Base-by-base conservation (phyloP, 2,888 invertebrate genomes). In the Trypoxylon attenuatum region DNA sequence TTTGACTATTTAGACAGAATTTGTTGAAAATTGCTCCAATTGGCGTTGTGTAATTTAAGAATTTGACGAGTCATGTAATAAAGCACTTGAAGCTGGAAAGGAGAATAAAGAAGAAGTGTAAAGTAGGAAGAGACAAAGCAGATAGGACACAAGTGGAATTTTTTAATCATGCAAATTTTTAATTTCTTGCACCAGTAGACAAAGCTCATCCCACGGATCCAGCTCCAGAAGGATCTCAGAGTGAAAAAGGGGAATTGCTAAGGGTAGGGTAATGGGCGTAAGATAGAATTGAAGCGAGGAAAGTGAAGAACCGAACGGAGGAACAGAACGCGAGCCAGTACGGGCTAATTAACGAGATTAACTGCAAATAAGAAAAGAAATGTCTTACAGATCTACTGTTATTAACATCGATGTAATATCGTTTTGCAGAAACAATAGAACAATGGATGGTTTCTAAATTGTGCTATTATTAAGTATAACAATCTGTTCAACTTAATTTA, bases 341-440 rank as follows among this genome's bases (percentile, higher is more conserved):
- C 41, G 50, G 59, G 42, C 22, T 43, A 49, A 23, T 25, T 47
- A 33, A 25, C 42, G 42, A 60, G 60, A 64, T 64, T 64, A 54
- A 16, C 16, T 51, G 54, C 45, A 59, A 63, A 43, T 21, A 23
- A n/a, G n/a, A n/a, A n/a, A n/a, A n/a, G n/a, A n/a, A n/a, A n/a
- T n/a, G n/a, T n/a, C n/a, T n/a, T n/a, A n/a, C n/a, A n/a, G n/a
- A n/a, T n/a, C n/a, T n/a, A n/a, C n/a, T n/a, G n/a, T n/a, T n/a
- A n/a, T n/a, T n/a, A n/a, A n/a, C n/a, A n/a, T n/a, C n/a, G n/a
- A n/a, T n/a, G n/a, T n/a, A n/a, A n/a, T n/a, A n/a, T n/a, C n/a
- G n/a, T n/a, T n/a, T n/a, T n/a, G n/a, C n/a, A n/a, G n/a, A n/a
- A n/a, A n/a, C n/a, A n/a, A n/a, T n/a, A n/a, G n/a, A n/a, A n/a